A percentile compares a stretch with the other conserved stretches of the same genome.
Evolutionary conservation across 2,113 vertebrate genomes (phyloP).

Genomic region (Synodontis membranacea): DNA sequence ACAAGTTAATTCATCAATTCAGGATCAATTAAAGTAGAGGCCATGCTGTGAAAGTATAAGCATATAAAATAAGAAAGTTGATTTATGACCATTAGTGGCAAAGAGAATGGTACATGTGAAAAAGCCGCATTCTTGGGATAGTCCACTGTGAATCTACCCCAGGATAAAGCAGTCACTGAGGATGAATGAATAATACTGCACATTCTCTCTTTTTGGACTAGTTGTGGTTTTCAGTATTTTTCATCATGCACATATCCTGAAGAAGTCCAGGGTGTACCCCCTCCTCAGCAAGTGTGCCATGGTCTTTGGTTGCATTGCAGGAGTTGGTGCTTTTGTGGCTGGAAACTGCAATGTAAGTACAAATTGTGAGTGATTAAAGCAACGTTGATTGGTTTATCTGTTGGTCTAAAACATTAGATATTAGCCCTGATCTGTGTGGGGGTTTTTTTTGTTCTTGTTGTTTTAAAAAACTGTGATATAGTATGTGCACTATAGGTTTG

Average conservation of each 20-base stretch:
- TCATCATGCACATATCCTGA: constrained; percentile 76
- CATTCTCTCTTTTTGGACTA: constrained; percentile 44
- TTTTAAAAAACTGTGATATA: neutral
- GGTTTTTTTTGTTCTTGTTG: neutral
- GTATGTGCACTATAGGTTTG: neutral
- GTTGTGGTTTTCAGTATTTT: constrained; percentile 72
- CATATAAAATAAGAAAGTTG: neutral
- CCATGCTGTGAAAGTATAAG: neutral
- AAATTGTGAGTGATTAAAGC: neutral
- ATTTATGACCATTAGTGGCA: neutral
- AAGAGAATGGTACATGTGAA: neutral
- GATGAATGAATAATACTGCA: neutral
- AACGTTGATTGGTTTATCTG: neutral
- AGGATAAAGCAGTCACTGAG: neutral
- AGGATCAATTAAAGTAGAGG: neutral
- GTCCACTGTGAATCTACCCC: neutral
- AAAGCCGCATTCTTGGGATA: neutral
- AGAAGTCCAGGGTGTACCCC: constrained; percentile 58
- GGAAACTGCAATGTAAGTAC: constrained; percentile 77
- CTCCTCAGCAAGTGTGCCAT: constrained; percentile 66
- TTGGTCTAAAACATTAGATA: neutral
- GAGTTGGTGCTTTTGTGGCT: constrained; percentile 68
- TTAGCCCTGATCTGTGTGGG: neutral
- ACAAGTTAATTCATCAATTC: neutral
- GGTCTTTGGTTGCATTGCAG: constrained; percentile 64